phyloP scores from a whole-genome alignment of 1,140 invertebrate genomes.

The Drosophila arizonae region DNA sequence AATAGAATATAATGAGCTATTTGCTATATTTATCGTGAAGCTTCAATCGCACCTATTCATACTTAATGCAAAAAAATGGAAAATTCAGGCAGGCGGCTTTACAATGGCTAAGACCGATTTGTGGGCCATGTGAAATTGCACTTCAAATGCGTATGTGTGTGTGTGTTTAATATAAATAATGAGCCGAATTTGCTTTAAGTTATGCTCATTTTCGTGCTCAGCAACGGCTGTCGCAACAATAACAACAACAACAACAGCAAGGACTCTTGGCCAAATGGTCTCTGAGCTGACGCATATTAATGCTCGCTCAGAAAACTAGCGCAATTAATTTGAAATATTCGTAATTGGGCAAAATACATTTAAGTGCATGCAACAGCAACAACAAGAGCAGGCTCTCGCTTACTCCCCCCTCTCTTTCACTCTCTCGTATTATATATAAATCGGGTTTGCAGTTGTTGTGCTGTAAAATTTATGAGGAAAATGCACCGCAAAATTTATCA shows the following conservation, averaged over 20 bases:
- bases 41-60: too few relatives aligned
- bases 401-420: not conserved
- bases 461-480: slow-evolving; percentile 66
- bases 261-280: not conserved
- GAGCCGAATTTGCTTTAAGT: slow-evolving; percentile 7
- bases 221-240: not conserved
- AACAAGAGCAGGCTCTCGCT: not conserved
- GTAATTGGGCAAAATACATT: slow-evolving; percentile 59
- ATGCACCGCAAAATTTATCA: slow-evolving; percentile 76
- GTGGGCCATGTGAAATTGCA: too few relatives aligned
- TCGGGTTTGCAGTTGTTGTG: slow-evolving; percentile 46
- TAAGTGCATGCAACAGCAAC: slow-evolving; percentile 14
- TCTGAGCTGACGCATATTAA: slow-evolving; percentile 40
- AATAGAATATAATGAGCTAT: too few relatives aligned
- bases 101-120: too few relatives aligned
- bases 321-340: slow-evolving; percentile 67
- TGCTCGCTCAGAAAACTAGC: slow-evolving; percentile 47
- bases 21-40: too few relatives aligned
- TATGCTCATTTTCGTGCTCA: not conserved
- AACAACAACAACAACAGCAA: not conserved
- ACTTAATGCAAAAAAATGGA: too few relatives aligned
- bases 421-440: slow-evolving; percentile 56
- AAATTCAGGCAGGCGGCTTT: too few relatives aligned
- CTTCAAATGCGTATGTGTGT: not conserved
- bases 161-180: slow-evolving; percentile 12